phyloP scores from a whole-genome alignment of 1,140 invertebrate genomes.

The Ditylenchus dipsaci region DNA sequence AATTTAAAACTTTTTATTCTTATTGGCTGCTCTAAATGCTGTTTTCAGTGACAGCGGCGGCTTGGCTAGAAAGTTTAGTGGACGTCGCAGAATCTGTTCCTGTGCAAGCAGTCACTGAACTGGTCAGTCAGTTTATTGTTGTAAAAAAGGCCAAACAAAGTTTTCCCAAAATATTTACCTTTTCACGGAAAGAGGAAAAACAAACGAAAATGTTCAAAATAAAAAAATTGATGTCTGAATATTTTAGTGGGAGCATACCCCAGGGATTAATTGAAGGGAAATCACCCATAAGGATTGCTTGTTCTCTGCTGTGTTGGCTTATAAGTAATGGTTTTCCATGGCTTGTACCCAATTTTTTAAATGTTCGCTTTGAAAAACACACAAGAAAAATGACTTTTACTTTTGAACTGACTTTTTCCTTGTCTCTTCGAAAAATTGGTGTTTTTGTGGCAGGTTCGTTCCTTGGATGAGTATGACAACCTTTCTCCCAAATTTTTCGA shows the following conservation, averaged over 20 bases:
- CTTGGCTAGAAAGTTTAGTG: slow-evolving; percentile 62
- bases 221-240: background rate
- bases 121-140: slow-evolving; percentile 52
- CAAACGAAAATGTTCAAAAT: too few relatives aligned
- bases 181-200: background rate
- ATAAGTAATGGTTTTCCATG: too few relatives aligned
- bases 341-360: background rate
- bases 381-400: background rate
- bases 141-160: too few relatives aligned
- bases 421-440: too few relatives aligned
- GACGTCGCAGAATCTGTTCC: slow-evolving; percentile 61
- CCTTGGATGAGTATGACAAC: too few relatives aligned
- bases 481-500: too few relatives aligned
- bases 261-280: slow-evolving; percentile 1
- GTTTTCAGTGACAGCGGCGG: slow-evolving; percentile 60
- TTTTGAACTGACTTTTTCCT: too few relatives aligned
- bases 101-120: slow-evolving; percentile 60
- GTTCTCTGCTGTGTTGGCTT: too few relatives aligned
- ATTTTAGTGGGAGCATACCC: background rate
- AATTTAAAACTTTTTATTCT: too few relatives aligned
- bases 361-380: background rate
- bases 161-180: too few relatives aligned
- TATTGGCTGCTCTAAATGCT: too few relatives aligned
- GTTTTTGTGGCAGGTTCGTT: too few relatives aligned
- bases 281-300: background rate